These are phyloP conservation scores for Lasioglossum oenotherae DNA, from an alignment of 2,888 invertebrate genomes.

Conservation along the genomic window DNA sequence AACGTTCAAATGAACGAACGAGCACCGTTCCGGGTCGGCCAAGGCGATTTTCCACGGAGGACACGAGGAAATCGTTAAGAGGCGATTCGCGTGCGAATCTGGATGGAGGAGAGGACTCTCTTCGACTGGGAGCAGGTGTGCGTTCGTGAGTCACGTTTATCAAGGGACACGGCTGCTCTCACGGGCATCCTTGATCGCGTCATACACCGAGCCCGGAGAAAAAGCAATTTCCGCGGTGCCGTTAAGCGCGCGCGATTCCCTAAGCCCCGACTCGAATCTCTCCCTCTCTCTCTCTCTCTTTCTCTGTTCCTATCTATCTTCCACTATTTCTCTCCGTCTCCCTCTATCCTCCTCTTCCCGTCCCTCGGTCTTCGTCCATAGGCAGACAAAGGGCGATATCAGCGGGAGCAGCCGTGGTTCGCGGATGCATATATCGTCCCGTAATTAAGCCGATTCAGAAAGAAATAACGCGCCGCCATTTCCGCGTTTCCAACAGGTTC, in stretches of 20 bases:
- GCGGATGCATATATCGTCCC: conserved; percentile 40
- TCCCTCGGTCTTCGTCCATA: neutral
- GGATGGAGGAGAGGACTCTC: conserved; percentile 19
- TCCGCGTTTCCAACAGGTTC: conserved; percentile 20
- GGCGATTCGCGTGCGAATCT: conserved; percentile 53
- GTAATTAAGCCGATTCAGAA: conserved; percentile 43
- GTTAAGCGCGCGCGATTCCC: conserved; percentile 50
- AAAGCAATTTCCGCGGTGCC: conserved; percentile 64
- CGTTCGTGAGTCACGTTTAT: conserved; percentile 49
- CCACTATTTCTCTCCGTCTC: neutral
- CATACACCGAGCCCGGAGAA: conserved; percentile 40
- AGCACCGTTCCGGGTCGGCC: conserved; percentile 36
- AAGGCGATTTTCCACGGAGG: conserved; percentile 40
- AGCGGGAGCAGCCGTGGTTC: conserved; percentile 32
- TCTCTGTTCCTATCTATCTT: neutral
- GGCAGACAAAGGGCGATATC: conserved; percentile 30
- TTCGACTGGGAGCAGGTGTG: conserved; percentile 8
- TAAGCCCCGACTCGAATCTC: neutral
- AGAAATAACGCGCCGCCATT: conserved; percentile 23
- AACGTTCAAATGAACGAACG: neutral
- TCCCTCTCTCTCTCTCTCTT: neutral
- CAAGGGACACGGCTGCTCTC: conserved; percentile 45
- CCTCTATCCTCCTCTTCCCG: neutral
- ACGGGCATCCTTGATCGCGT: conserved; percentile 50
- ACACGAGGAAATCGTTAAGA: conserved; percentile 46